Evolutionary conservation across 2,113 vertebrate genomes (phyloP).

Genomic region (Tamias sibiricus): DNA sequence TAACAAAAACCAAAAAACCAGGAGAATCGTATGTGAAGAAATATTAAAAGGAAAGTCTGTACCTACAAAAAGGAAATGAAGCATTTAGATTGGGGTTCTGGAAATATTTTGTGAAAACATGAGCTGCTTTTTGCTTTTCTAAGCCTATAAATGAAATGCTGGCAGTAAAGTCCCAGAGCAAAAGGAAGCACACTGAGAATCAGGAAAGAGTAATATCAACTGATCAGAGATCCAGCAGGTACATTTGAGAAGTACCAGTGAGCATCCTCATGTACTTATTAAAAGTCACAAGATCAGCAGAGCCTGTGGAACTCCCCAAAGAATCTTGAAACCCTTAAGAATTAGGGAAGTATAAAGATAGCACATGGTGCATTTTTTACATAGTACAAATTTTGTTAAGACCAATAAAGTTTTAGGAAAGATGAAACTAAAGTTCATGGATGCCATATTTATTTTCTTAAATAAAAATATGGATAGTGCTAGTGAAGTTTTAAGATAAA

Average conservation of each 20-base stretch:
- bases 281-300: neutral
- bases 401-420: neutral
- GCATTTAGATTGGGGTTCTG: neutral
- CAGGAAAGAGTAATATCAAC: neutral
- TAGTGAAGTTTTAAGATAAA: neutral
- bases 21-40: neutral
- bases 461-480: conserved; percentile 35
- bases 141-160: neutral
- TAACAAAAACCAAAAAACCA: neutral
- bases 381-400: neutral
- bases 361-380: neutral
- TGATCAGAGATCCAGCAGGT: neutral
- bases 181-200: neutral
- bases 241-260: neutral
- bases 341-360: neutral
- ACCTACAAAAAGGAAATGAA: neutral
- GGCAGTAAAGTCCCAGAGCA: neutral
- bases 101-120: neutral
- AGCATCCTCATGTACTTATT: neutral
- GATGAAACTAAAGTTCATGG: neutral
- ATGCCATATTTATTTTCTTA: neutral
- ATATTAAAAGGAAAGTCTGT: neutral
- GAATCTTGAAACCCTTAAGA: neutral
- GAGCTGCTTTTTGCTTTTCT: neutral
- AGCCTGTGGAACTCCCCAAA: neutral